phyloP scores from a whole-genome alignment of 2,113 vertebrate genomes.

The Apeltes quadracus region DNA sequence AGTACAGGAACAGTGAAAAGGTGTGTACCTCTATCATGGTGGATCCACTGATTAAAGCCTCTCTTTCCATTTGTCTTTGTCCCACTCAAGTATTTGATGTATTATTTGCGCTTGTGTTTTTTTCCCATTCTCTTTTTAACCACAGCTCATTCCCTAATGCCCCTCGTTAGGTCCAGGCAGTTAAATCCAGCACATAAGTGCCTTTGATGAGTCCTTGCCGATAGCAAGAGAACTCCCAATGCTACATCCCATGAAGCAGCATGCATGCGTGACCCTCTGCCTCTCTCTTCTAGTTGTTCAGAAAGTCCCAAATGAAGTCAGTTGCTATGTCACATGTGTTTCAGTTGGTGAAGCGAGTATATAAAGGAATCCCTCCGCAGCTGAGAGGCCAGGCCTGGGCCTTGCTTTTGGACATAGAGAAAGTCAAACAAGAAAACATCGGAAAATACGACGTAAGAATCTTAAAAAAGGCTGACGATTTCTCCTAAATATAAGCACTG shows the following conservation, averaged over 20 bases:
- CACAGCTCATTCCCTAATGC: not conserved
- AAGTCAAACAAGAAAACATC: conserved; percentile 83
- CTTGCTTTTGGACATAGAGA: conserved; percentile 86
- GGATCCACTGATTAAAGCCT: conserved; percentile 10
- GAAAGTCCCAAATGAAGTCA: not conserved
- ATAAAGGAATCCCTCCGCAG: conserved; percentile 92
- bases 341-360: conserved; percentile 90
- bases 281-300: conserved; percentile 5
- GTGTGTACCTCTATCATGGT: conserved; percentile 62
- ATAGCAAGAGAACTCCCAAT: conserved; percentile 2
- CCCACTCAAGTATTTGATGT: conserved; percentile 12
- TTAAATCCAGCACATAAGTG: conserved; percentile 8
- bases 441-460: conserved; percentile 88
- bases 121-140: conserved; percentile 48
- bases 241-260: not conserved
- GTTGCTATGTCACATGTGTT: conserved; percentile 26
- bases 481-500: not conserved
- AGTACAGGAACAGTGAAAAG: conserved; percentile 91
- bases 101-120: conserved; percentile 41
- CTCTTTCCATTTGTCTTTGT: not conserved
- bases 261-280: not conserved
- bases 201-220: conserved; percentile 22
- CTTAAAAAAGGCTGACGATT: not conserved
- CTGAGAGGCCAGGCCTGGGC: conserved; percentile 92
- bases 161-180: conserved; percentile 12